Evolutionary conservation across 2,888 invertebrate species (phyloP).

Genomic region (Galerucella calmariensis): DNA sequence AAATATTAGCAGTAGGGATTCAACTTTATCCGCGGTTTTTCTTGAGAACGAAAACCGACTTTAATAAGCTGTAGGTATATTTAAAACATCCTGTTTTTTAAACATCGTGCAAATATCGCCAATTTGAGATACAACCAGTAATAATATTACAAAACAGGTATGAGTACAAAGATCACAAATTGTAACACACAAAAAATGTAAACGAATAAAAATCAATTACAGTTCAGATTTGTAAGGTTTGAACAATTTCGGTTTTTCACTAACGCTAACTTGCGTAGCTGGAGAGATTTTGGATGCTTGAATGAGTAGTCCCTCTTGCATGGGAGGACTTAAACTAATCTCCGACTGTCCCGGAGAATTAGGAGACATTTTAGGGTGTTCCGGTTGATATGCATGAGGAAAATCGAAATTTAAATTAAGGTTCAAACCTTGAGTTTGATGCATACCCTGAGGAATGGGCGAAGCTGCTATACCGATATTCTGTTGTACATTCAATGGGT

Average conservation of each 20-base stretch:
- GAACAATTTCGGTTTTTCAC: conserved; percentile 74
- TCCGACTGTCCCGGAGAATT: conserved; percentile 61
- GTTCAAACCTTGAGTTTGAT: conserved; percentile 56
- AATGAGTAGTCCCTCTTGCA: conserved; percentile 58
- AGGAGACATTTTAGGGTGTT: conserved; percentile 54
- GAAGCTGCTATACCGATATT: conserved; percentile 57
- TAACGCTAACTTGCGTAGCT: conserved; percentile 48
- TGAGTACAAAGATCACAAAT: conserved; percentile 27
- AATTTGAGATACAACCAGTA: background rate
- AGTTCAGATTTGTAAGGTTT: conserved; percentile 79
- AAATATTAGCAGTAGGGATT: too few species aligned
- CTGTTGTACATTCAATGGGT: conserved; percentile 55
- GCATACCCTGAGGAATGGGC: conserved; percentile 62
- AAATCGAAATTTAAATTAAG: conserved; percentile 57
- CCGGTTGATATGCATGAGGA: conserved; percentile 45
- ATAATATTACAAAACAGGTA: conserved; percentile 5
- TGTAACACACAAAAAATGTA: conserved; percentile 2
- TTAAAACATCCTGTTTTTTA: background rate
- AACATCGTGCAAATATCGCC: background rate
- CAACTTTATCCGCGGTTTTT: too few species aligned
- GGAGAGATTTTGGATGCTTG: conserved; percentile 57
- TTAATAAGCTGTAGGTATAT: background rate
- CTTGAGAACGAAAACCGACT: background rate
- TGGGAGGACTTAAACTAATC: conserved; percentile 61
- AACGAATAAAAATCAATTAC: conserved; percentile 45